Evolutionary conservation across 2,888 invertebrate genomes (phyloP).

Genomic region (Agonopterix alstromeriana): DNA sequence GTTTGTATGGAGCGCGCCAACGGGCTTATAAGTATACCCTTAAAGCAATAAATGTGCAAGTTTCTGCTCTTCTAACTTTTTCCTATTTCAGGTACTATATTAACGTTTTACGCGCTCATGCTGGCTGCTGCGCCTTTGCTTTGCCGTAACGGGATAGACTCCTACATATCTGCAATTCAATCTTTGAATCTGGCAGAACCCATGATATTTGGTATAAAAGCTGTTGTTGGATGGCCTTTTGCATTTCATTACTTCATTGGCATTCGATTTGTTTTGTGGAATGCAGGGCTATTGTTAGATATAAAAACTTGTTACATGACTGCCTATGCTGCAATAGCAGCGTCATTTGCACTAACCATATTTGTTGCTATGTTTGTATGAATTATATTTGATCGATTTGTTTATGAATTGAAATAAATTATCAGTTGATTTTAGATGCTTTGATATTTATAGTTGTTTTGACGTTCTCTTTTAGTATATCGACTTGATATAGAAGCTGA

Average conservation of each 20-base stretch:
- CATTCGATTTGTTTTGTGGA: conserved; percentile 46
- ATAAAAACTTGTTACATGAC: conserved; percentile 32
- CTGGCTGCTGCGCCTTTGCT: conserved; percentile 41
- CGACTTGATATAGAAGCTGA: no score
- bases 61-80: neutral
- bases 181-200: conserved; percentile 36
- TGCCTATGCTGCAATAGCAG: conserved; percentile 12
- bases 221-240: conserved; percentile 40
- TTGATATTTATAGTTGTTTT: no score
- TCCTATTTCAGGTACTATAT: conserved; percentile 36
- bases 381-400: neutral
- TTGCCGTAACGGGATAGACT: conserved; percentile 49
- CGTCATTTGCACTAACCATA: neutral
- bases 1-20: no score
- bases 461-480: no score
- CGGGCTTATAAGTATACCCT: no score
- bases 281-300: conserved; percentile 29
- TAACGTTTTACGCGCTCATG: conserved; percentile 32
- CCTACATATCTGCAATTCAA: conserved; percentile 50
- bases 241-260: conserved; percentile 52
- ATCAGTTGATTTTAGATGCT: no score
- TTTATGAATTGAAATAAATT: no score
- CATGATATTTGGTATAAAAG: conserved; percentile 32
- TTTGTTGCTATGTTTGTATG: neutral
- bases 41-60: neutral